Conservation (phyloP, 2,888 invertebrate genomes). For the Eudasyphora cyanicolor region DNA sequence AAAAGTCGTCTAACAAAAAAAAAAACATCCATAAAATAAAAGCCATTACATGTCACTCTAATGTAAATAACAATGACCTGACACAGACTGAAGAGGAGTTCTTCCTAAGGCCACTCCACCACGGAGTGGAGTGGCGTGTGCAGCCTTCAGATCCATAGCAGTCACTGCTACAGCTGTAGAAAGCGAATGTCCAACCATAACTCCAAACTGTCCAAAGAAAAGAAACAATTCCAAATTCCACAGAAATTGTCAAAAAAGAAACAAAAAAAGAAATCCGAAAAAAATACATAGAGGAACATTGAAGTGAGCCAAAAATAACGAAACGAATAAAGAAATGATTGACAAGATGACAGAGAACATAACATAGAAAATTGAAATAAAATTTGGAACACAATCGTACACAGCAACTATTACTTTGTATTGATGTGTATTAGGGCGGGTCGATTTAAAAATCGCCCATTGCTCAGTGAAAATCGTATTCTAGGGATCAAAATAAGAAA, state of each 20-base stretch:
- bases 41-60: slow-evolving; percentile 30
- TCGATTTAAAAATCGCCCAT: too few species aligned
- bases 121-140: neutral
- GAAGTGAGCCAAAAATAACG: slow-evolving; percentile 9
- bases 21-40: neutral
- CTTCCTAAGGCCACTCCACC: neutral
- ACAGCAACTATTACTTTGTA: too few species aligned
- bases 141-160: neutral
- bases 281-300: too few species aligned
- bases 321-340: slow-evolving; percentile 12
- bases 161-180: neutral
- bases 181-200: neutral
- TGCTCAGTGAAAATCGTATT: too few species aligned
- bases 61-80: slow-evolving; percentile 29
- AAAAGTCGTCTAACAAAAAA: neutral
- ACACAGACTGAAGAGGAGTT: neutral
- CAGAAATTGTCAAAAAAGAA: slow-evolving; percentile 3
- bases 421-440: too few species aligned
- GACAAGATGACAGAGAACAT: slow-evolving; percentile 31
- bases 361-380: slow-evolving; percentile 32
- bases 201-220: neutral
- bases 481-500: too few species aligned
- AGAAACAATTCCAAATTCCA: slow-evolving; percentile 7
- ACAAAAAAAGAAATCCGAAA: neutral
- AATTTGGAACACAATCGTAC: slow-evolving; percentile 6